Conservation (phyloP, 2,888 invertebrate genomes). For the Punctoribates punctum region DNA sequence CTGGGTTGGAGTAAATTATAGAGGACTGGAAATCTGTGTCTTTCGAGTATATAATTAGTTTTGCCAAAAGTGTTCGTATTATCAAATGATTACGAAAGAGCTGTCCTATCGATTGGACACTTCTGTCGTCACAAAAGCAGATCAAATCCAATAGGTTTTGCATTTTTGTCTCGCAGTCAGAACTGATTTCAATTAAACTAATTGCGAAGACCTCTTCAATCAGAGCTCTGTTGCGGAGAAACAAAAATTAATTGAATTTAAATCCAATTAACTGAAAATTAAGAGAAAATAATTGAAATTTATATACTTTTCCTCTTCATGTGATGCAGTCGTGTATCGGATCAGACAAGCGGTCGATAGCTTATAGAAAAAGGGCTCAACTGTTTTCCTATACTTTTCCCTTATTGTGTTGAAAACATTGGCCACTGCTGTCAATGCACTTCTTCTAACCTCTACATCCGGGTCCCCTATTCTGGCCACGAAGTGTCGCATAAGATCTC, state of each 20-base stretch:
- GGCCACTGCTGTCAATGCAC: neutral
- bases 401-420: neutral
- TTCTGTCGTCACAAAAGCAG: neutral
- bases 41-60: neutral
- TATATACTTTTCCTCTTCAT: slow-evolving; percentile 5
- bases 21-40: neutral
- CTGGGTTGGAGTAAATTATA: neutral
- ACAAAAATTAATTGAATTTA: neutral
- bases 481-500: neutral
- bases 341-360: neutral
- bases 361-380: neutral
- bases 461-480: neutral
- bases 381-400: neutral
- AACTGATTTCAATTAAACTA: neutral
- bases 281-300: neutral
- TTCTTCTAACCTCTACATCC: neutral
- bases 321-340: neutral
- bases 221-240: neutral
- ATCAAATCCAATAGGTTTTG: slow-evolving; percentile 9
- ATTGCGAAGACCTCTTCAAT: neutral
- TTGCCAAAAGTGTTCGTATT: neutral
- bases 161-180: neutral
- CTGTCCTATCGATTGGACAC: neutral
- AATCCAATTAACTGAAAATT: neutral
- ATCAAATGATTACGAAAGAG: neutral